Evolutionary conservation across 2,888 invertebrate species (phyloP).

Genomic region (Agrilus cyanescens): DNA sequence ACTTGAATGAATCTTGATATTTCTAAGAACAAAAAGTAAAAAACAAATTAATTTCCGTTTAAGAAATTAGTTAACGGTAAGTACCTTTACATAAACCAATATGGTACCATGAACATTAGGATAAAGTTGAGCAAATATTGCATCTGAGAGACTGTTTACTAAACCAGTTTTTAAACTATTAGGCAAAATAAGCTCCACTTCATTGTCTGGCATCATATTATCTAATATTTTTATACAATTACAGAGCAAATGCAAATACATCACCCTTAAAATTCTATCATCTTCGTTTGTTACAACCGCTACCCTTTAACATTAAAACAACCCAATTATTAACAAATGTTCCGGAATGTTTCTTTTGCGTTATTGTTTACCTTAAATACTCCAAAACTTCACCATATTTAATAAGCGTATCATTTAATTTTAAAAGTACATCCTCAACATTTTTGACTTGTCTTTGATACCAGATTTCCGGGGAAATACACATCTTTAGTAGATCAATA

Average conservation of each 20-base stretch:
- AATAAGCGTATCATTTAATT: conserved; percentile 44
- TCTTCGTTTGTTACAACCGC: conserved; percentile 25
- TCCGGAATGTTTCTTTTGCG: no score
- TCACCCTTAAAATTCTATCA: conserved; percentile 27
- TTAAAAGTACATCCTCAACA: conserved; percentile 39
- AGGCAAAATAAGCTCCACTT: conserved; percentile 34
- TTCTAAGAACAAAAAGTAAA: conserved; percentile 24
- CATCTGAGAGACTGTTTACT: conserved; percentile 34
- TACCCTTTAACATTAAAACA: conserved; percentile 22
- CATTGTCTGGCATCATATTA: conserved; percentile 33
- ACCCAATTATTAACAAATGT: no score
- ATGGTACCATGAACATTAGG: conserved; percentile 34
- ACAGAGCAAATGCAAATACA: conserved; percentile 37
- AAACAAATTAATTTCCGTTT: conserved; percentile 5
- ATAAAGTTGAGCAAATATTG: conserved; percentile 36
- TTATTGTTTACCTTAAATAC: conserved; percentile 38
- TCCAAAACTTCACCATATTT: conserved; percentile 45
- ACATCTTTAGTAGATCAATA: conserved; percentile 40
- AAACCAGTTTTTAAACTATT: conserved; percentile 35
- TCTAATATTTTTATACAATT: conserved; percentile 32
- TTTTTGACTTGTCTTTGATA: conserved; percentile 36
- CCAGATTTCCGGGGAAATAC: conserved; percentile 47
- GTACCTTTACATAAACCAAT: conserved; percentile 36
- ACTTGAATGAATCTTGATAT: conserved; percentile 31
- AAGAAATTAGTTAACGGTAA: conserved; percentile 10